Evolutionary conservation across 2,888 invertebrate genomes (phyloP), one percentile per base, ranked within the genome.

Genomic region (Capitulum mitella): DNA sequence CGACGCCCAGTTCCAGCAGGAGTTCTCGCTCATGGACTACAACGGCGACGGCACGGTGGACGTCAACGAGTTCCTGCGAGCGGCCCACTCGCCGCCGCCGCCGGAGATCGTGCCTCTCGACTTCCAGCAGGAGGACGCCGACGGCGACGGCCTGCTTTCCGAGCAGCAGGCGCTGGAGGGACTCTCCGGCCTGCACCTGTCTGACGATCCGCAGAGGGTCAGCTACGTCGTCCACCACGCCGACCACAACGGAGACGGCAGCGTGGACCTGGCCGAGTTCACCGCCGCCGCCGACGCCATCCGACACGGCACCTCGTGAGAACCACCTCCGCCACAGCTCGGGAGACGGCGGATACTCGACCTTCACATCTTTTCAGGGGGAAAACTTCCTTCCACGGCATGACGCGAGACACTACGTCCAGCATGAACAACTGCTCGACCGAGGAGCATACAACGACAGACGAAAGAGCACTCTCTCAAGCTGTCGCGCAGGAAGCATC

Each of bases 241-340:
- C 54, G 54, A 54, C 54, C 54, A 54, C 54, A 26, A 54, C 54
- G 54, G 54, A 14, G 54, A 54, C 54, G 54, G 54, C 54, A 54
- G 26, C 54, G 22, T 54, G 26, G 54, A 54, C 54, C 54, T 54
- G 54, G 54, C 54, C 22, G 54, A 54, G 54, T 54, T 54, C 54
- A 26, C 26, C 26, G 54, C n/a, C n/a, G n/a, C n/a, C n/a, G n/a
- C n/a, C n/a, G n/a, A n/a, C n/a, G n/a, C n/a, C n/a, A n/a, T n/a
- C 22, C 54, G 54, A 22, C 54, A 54, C 54, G 54, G 54, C 54
- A 26, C 26, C 22, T 19, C 54, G 26, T 54, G 26, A 54, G 54
- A n/a, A 48, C 48, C n/a, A n/a, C n/a, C n/a, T n/a, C n/a, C n/a
- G n/a, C n/a, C n/a, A n/a, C n/a, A n/a, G n/a, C n/a, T n/a, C n/a